Conservation (phyloP, 2,888 invertebrate species). For the Pheosia gnoma region DNA sequence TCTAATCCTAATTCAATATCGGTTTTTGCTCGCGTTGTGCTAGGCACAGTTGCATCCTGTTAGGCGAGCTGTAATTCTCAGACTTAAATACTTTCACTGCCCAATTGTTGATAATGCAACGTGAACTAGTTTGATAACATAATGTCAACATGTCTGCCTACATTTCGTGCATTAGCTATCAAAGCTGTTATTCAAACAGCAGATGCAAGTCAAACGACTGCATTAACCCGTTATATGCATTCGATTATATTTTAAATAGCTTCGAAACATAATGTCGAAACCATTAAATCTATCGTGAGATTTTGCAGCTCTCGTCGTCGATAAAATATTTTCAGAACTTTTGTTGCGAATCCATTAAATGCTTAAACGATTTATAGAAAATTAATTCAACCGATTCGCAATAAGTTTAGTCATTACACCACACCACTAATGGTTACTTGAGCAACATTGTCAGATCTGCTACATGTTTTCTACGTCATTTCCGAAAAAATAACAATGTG, state of each 20-base stretch:
- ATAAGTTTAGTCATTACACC: not conserved
- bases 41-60: conserved; percentile 57
- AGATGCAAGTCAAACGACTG: conserved; percentile 51
- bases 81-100: conserved; percentile 70
- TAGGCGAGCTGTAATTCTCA: conserved; percentile 55
- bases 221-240: conserved; percentile 67
- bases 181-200: conserved; percentile 59
- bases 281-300: conserved; percentile 31
- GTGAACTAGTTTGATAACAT: conserved; percentile 63
- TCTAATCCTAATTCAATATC: conserved; percentile 79
- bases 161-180: conserved; percentile 57
- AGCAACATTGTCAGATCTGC: conserved; percentile 1
- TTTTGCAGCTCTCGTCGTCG: conserved; percentile 7
- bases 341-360: conserved; percentile 20
- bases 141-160: conserved; percentile 76
- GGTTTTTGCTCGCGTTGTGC: conserved; percentile 68
- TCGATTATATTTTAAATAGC: conserved; percentile 57
- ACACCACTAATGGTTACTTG: not conserved
- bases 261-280: conserved; percentile 42
- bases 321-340: conserved; percentile 9
- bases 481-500: not conserved
- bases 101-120: conserved; percentile 71
- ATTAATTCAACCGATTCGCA: conserved; percentile 13
- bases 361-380: conserved; percentile 24
- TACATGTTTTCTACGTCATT: not conserved